Evolutionary conservation across 2,797 vertebrate species (phyloP).

Genomic region (Parauchenoglanis ngamensis): DNA sequence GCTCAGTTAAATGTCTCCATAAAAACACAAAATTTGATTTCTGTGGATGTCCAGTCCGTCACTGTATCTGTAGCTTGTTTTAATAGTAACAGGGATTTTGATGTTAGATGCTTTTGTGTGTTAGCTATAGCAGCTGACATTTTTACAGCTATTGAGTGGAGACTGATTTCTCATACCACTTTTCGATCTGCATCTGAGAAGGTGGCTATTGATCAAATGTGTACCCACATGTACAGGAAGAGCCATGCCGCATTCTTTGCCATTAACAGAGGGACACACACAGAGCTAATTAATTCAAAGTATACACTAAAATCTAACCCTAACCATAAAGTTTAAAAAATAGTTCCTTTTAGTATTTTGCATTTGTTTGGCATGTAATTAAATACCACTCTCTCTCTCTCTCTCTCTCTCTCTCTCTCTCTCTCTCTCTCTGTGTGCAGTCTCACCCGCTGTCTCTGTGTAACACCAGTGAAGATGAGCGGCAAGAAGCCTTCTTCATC

Average conservation of each 20-base stretch:
- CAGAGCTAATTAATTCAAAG: not conserved
- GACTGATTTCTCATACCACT: constrained; percentile 1
- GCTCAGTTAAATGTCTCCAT: not conserved
- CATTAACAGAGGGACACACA: constrained; percentile 21
- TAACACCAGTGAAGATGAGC: constrained; percentile 96
- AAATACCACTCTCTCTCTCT: not conserved
- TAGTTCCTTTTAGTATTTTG: not conserved
- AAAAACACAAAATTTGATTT: not conserved
- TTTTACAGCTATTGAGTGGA: constrained; percentile 18
- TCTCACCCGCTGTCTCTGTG: constrained; percentile 96
- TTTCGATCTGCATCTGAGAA: constrained; percentile 30
- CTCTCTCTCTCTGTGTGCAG: constrained; percentile 66
- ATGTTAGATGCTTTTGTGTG: not conserved
- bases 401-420: not conserved
- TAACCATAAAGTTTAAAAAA: not conserved
- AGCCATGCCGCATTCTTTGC: constrained; percentile 9
- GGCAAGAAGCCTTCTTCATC: constrained; percentile 87
- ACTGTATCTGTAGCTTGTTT: not conserved
- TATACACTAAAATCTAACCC: too few species aligned
- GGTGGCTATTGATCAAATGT: constrained; percentile 54
- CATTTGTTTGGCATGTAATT: not conserved
- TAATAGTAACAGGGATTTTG: not conserved
- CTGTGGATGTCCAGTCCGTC: not conserved
- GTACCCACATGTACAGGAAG: constrained; percentile 46
- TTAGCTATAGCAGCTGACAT: constrained; percentile 28